Base-by-base conservation (phyloP, 2,797 vertebrate species). In the Gymnoscopelus microlampas region DNA sequence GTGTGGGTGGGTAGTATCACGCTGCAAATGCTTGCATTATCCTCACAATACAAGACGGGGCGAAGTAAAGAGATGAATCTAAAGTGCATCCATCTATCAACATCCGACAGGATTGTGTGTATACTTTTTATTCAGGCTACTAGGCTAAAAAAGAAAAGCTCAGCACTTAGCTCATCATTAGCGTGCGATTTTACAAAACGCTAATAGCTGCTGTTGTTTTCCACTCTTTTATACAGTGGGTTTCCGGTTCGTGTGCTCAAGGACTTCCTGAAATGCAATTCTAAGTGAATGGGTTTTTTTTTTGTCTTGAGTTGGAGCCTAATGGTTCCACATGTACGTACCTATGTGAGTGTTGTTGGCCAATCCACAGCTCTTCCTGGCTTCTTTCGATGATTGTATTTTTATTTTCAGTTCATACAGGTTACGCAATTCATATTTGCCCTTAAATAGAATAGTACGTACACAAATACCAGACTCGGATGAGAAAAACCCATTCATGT, bases 91-190 rank as follows among this genome's bases (percentile, higher is more conserved):
- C 62, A 84, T 91, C 87, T 88, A 85, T 90, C 73, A 87, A 50
- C 53, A 8, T 24, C 63, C 82, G 83, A 83, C 81, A 76, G 77
- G 59, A 61, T 55, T 68, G 66, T 50, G 63, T 1, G 24, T 35
- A 3, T 26, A 29, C 65, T 76, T 78, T 53, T 86, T 75, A 74
- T 78, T 76, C 76, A 82, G 74, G 82, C 70, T 60, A 19, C 19
- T 1, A 48, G 19, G 13, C 53, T 26, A 62, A 72, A 74, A 15
- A 10, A 69, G 75, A 10, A 80, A 76, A 53, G 66, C 55, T 32
- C 59, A 85, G 84, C 85, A 90, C 85, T 91, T 89, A 89, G 80
- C 88, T 91, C 88, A 85, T 88, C 75, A 84, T 88, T 86, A 76
- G 63, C 85, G 75, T 57, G 75, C 85, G 77, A 84, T 91, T 89